These are phyloP conservation scores for Caenorhabditis latens DNA, from an alignment of 1,140 invertebrate genomes.

Conservation along the genomic window DNA sequence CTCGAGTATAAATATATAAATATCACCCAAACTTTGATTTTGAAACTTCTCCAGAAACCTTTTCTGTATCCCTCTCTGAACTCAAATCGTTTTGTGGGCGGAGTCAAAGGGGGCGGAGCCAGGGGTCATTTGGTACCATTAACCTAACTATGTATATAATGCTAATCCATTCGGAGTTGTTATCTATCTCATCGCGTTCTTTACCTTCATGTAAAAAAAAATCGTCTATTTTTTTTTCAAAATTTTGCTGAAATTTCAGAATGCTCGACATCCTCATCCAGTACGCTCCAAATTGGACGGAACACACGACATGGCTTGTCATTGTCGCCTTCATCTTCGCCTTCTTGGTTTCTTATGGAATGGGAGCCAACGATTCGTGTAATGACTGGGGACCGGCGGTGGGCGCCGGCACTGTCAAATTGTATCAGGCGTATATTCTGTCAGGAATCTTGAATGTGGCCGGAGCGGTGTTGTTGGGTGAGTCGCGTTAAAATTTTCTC, in stretches of 20 bases:
- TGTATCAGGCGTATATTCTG: constrained; percentile 63
- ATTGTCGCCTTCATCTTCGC: constrained; percentile 62
- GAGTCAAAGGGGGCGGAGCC: not conserved
- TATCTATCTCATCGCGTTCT: not conserved
- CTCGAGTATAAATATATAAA: not conserved
- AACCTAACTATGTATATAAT: not conserved
- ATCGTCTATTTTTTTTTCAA: not conserved
- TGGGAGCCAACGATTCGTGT: constrained; percentile 64
- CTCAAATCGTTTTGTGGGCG: not conserved
- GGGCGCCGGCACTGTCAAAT: constrained; percentile 62
- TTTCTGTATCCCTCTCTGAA: not conserved
- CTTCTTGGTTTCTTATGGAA: constrained; percentile 65
- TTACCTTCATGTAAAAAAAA: not conserved
- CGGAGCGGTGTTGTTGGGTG: constrained; percentile 60
- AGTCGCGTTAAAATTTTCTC: not conserved
- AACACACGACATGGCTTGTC: constrained; percentile 64
- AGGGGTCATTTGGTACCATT: not conserved
- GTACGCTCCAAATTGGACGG: constrained; percentile 58
- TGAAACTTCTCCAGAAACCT: not conserved
- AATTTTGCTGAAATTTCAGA: constrained; percentile 3
- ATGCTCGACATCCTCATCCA: constrained; percentile 52
- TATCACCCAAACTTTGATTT: no score
- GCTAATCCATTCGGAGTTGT: not conserved
- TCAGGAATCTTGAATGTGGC: constrained; percentile 63
- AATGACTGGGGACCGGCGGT: constrained; percentile 65